phyloP scores from a whole-genome alignment of 1,140 invertebrate genomes.

The Drosophila mayri region DNA sequence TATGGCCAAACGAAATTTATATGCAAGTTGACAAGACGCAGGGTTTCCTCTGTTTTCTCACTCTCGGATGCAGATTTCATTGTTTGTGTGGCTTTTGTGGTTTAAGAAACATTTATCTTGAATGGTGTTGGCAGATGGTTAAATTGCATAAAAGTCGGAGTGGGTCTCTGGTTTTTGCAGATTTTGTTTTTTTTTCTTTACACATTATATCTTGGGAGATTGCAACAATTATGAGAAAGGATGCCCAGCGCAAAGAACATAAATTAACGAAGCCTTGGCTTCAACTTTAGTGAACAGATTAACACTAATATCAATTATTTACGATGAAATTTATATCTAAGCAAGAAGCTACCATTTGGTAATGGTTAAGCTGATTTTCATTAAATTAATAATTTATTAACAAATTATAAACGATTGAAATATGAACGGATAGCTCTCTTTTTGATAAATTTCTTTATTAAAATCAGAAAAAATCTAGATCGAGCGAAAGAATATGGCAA shows the following conservation, averaged over 20 bases:
- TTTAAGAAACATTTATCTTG: conserved; percentile 59
- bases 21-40: conserved; percentile 60
- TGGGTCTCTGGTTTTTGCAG: neutral
- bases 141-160: conserved; percentile 51
- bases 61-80: conserved; percentile 42
- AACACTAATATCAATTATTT: neutral
- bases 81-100: conserved; percentile 39
- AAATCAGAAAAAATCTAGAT: conserved; percentile 9
- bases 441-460: neutral
- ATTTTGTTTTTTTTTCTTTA: conserved; percentile 3
- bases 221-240: conserved; percentile 12
- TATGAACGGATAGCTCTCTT: neutral
- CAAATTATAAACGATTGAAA: neutral
- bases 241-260: neutral
- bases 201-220: conserved; percentile 8
- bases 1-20: conserved; percentile 53
- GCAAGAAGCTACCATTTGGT: neutral
- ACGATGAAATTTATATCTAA: neutral
- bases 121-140: conserved; percentile 50
- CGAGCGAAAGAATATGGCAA: conserved; percentile 23
- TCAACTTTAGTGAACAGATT: neutral
- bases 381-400: no score
- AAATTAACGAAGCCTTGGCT: neutral
- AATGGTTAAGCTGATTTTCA: neutral
- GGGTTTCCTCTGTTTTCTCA: conserved; percentile 40